A percentile compares a stretch with the other conserved stretches of the same genome.
Evolutionary conservation across 2,113 vertebrate genomes (phyloP).

Genomic region (Fulica atra): DNA sequence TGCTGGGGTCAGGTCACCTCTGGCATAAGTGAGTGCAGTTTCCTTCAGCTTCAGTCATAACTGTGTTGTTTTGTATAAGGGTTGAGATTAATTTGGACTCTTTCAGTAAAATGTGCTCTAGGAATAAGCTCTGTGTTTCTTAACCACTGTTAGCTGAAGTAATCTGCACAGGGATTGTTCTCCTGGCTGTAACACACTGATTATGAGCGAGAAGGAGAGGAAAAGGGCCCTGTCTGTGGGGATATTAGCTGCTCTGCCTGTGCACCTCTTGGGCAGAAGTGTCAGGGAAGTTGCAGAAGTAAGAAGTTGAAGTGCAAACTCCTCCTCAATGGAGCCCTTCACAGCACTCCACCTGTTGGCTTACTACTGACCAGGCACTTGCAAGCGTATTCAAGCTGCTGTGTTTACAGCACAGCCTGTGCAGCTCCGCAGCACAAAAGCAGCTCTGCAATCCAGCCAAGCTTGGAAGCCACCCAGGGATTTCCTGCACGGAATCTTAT

Average conservation of each 20-base stretch:
- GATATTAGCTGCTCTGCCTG: background rate
- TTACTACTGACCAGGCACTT: background rate
- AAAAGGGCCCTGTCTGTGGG: background rate
- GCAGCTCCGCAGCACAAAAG: background rate
- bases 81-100: background rate
- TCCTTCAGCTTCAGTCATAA: background rate
- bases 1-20: background rate
- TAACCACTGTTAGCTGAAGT: background rate
- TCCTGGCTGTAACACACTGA: background rate
- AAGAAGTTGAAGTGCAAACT: background rate
- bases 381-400: background rate
- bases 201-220: background rate
- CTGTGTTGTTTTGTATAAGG: background rate
- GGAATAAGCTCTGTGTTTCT: background rate
- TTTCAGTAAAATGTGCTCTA: background rate
- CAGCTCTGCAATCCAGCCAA: background rate
- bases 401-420: background rate
- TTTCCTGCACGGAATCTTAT: background rate
- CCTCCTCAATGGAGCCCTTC: background rate
- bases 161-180: background rate
- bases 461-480: constrained; percentile 38
- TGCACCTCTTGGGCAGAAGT: background rate
- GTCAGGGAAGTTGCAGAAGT: background rate
- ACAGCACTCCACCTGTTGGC: background rate
- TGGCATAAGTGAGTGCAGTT: background rate